A percentile compares a stretch with the other conserved stretches of the same genome.
Conservation (phyloP, 2,888 invertebrate genomes). For the Eumacrocentrus americanus region DNA sequence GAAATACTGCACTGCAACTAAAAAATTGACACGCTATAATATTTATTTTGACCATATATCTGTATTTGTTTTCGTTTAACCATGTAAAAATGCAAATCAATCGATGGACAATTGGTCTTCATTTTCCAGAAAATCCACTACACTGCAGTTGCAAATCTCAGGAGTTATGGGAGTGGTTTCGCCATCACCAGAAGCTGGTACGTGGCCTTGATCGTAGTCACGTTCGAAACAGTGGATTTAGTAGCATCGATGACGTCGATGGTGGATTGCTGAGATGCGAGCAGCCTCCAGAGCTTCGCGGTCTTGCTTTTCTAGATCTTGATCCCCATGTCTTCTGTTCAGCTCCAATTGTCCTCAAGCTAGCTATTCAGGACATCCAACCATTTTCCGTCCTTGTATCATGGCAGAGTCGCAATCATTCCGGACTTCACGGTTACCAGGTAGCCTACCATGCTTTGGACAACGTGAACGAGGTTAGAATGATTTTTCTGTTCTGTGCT, state of each 20-base stretch:
- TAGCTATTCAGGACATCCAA: slow-evolving; percentile 89
- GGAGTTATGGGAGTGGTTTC: slow-evolving; percentile 91
- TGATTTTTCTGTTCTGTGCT: no score
- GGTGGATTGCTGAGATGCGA: slow-evolving; percentile 72
- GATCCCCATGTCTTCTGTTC: slow-evolving; percentile 85
- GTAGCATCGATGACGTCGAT: slow-evolving; percentile 54
- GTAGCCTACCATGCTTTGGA: slow-evolving; percentile 82
- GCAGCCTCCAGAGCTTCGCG: slow-evolving; percentile 81
- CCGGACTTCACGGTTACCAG: slow-evolving; percentile 84
- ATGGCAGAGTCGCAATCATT: slow-evolving; percentile 90
- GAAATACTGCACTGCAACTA: no score
- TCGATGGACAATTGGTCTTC: no score
- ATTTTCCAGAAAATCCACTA: slow-evolving; percentile 90
- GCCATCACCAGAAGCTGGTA: slow-evolving; percentile 82
- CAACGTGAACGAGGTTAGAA: slow-evolving; percentile 67
- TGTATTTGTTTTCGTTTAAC: no score
- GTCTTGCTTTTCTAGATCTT: slow-evolving; percentile 76
- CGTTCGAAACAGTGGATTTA: slow-evolving; percentile 42
- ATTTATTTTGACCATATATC: no score
- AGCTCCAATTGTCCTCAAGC: slow-evolving; percentile 80
- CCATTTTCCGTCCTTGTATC: slow-evolving; percentile 86
- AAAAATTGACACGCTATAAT: no score
- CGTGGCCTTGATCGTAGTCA: no score
- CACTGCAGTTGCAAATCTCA: slow-evolving; percentile 89
- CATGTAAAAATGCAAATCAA: no score